phyloP scores from a whole-genome alignment of 1,140 invertebrate species.

The Sarcophaga peregrina region DNA sequence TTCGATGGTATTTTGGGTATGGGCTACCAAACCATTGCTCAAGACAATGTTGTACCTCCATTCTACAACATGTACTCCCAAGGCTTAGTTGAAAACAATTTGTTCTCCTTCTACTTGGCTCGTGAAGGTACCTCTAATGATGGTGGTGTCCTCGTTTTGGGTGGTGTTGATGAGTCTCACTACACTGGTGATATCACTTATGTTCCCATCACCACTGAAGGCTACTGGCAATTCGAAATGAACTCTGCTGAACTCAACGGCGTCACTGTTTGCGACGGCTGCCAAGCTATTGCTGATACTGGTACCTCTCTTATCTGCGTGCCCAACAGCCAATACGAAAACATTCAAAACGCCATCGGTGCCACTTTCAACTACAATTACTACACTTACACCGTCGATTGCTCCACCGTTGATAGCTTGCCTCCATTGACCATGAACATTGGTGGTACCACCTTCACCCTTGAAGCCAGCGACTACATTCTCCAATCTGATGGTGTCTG shows the following conservation, averaged over 20 bases:
- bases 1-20: slow-evolving; percentile 98
- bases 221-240: slow-evolving; percentile 66
- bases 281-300: slow-evolving; percentile 80
- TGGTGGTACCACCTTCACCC: slow-evolving; percentile 50
- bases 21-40: slow-evolving; percentile 88
- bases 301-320: slow-evolving; percentile 81
- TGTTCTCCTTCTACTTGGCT: slow-evolving; percentile 92
- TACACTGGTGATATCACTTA: slow-evolving; percentile 57
- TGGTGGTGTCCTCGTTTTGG: slow-evolving; percentile 60
- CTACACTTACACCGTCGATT: slow-evolving; percentile 30
- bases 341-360: slow-evolving; percentile 38
- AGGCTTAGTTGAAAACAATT: slow-evolving; percentile 76
- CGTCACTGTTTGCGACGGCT: slow-evolving; percentile 67
- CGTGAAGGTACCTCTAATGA: slow-evolving; percentile 72
- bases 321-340: slow-evolving; percentile 63
- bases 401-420: slow-evolving; percentile 41
- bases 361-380: not conserved
- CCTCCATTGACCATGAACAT: slow-evolving; percentile 52
- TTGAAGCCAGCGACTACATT: slow-evolving; percentile 50
- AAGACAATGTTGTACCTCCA: slow-evolving; percentile 88
- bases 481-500: slow-evolving; percentile 42
- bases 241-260: slow-evolving; percentile 48
- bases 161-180: slow-evolving; percentile 54
- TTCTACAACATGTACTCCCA: slow-evolving; percentile 95
- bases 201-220: slow-evolving; percentile 56